Base-by-base conservation (phyloP, 2,113 vertebrate genomes). In the Cyprinus carpio region DNA sequence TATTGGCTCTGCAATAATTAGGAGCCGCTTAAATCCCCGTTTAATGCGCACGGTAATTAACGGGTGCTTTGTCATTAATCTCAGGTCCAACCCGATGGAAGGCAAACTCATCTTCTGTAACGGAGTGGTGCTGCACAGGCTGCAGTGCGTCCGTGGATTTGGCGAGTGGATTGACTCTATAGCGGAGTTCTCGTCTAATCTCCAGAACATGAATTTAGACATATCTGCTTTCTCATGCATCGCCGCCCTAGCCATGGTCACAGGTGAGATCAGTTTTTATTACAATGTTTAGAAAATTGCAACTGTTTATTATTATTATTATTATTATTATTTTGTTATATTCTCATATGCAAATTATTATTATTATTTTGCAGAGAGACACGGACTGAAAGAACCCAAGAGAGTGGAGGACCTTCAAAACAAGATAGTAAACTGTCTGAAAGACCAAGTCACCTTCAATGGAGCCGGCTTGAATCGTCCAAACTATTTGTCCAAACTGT, bases 41-140 rank as follows among this genome's bases (percentile, higher is more conserved):
- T 96, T 96, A 96, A 95, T 94, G 92, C 93, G 92, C 85, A 89
- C 51, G 93, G 92, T 96, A 96, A 97, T 97, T 95, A 96, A 95
- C 94, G 93, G 92, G 93, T 64, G 86, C 90, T 58, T 88, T 87
- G 84, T 90, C 91, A 84, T 95, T 94, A 94, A 95, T 92, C 94
- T 84, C 96, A 99, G 98, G 95, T 99, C 98, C 91, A 99, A 98
- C 91, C 97, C 98, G 1, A 97, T 96, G 94, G 98, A 99, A 94
- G 98, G 98, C 87, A 99, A 99, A 93, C 97, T 99, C 87, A 99
- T 99, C 91, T 99, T 99, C 95, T 99, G 98, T 94, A 99, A 97
- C 77, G 98, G 97, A 82, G 98, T 97, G 85, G 98, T 99, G 85
- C 91, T 99, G 90, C 97, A 99, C 96, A 95, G 98, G 95, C 90